Evolutionary conservation across 1,140 invertebrate genomes (phyloP).

Genomic region (Pseudomyrmex cubaensis): DNA sequence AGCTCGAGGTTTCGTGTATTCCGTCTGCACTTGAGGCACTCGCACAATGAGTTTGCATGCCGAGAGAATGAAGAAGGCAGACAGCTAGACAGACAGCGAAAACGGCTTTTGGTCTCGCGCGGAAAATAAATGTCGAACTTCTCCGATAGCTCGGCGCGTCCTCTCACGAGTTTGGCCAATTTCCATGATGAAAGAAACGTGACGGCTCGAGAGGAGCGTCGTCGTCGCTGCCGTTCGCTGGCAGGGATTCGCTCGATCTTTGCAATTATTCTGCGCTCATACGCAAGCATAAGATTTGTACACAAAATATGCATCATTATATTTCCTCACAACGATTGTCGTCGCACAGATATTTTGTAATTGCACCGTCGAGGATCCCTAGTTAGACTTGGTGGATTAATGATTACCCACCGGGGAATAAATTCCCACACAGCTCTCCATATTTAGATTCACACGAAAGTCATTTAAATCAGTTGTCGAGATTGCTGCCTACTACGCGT

Average conservation of each 20-base stretch:
- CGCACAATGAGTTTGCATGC: conserved; percentile 58
- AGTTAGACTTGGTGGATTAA: conserved; percentile 52
- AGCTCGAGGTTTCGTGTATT: conserved; percentile 61
- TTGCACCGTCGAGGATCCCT: conserved; percentile 38
- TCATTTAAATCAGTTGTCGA: conserved; percentile 37
- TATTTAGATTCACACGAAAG: conserved; percentile 44
- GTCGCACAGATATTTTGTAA: conserved; percentile 46
- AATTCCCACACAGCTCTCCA: conserved; percentile 39
- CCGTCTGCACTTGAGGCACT: conserved; percentile 58
- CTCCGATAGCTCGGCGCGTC: conserved; percentile 9
- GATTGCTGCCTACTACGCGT: background rate
- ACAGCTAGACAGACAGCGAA: conserved; percentile 59
- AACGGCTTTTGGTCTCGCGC: conserved; percentile 45
- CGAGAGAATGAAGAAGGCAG: conserved; percentile 58
- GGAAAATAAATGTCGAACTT: conserved; percentile 55
- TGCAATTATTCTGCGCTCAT: background rate
- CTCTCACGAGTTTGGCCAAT: background rate
- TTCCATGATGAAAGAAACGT: background rate
- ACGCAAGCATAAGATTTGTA: background rate
- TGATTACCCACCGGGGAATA: conserved; percentile 46
- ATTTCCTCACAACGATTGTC: conserved; percentile 19
- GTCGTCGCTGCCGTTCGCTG: no score
- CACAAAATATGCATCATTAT: background rate
- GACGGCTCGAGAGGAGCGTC: background rate
- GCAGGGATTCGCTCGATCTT: background rate